Evolutionary conservation across 2,888 invertebrate species (phyloP).

Genomic region (Rhopalosiphum nymphaeae): DNA sequence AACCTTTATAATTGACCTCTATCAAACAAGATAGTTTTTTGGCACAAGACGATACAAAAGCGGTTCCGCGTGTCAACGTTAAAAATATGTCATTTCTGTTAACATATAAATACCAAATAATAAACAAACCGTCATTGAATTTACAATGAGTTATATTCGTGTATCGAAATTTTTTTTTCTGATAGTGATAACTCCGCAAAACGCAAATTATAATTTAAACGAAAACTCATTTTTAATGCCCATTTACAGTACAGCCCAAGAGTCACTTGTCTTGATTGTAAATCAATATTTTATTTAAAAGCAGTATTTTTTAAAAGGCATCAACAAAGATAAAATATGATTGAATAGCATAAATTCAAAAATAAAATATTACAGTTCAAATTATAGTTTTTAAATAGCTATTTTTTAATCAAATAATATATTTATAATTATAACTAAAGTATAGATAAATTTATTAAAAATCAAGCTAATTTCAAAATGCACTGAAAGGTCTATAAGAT

Average conservation of each 20-base stretch:
- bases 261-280: background rate
- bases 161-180: background rate
- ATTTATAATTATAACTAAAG: background rate
- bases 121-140: background rate
- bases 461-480: background rate
- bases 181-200: background rate
- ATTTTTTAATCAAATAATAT: background rate
- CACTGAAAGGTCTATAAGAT: background rate
- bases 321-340: background rate
- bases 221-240: background rate
- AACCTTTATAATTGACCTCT: constrained; percentile 23
- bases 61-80: background rate
- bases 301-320: background rate
- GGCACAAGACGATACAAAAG: background rate
- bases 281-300: background rate
- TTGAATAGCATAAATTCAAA: background rate
- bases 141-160: background rate
- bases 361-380: background rate
- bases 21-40: background rate
- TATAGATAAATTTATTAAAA: background rate
- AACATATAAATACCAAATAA: background rate
- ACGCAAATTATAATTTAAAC: background rate
- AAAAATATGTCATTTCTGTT: background rate
- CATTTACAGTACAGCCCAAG: background rate
- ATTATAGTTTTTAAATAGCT: background rate